Evolutionary conservation across 1,140 invertebrate genomes (phyloP).

Genomic region (Pogonus chalceus): DNA sequence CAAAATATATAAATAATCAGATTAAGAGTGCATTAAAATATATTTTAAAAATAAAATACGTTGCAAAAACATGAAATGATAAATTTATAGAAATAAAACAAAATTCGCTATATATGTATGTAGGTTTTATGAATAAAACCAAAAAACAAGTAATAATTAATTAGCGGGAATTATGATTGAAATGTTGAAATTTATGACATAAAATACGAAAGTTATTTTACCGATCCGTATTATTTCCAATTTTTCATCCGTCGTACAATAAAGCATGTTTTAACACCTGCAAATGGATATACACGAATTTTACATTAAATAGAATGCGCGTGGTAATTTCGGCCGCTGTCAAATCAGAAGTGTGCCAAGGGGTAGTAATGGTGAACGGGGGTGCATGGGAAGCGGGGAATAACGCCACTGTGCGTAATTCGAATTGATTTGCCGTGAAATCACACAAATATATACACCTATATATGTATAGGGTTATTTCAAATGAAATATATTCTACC

Average conservation of each 20-base stretch:
- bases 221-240: no score
- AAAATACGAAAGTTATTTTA: no score
- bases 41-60: no score
- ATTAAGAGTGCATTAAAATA: no score
- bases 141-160: no score
- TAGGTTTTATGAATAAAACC: no score
- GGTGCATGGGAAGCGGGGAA: background rate
- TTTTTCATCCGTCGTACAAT: background rate
- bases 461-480: background rate
- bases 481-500: background rate
- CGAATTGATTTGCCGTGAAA: background rate
- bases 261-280: background rate
- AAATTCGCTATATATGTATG: no score
- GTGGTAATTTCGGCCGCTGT: background rate
- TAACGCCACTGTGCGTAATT: background rate
- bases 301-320: conserved; percentile 1
- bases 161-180: no score
- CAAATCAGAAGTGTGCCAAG: background rate
- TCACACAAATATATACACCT: background rate
- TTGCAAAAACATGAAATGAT: no score
- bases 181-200: no score
- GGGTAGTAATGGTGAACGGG: background rate
- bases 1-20: no score
- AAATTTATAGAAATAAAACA: no score
- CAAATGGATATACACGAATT: conserved; percentile 3